A percentile compares a stretch with the other conserved stretches of the same genome.
Evolutionary conservation across 2,797 vertebrate species (phyloP).

Genomic region (Nyctalus aviator): DNA sequence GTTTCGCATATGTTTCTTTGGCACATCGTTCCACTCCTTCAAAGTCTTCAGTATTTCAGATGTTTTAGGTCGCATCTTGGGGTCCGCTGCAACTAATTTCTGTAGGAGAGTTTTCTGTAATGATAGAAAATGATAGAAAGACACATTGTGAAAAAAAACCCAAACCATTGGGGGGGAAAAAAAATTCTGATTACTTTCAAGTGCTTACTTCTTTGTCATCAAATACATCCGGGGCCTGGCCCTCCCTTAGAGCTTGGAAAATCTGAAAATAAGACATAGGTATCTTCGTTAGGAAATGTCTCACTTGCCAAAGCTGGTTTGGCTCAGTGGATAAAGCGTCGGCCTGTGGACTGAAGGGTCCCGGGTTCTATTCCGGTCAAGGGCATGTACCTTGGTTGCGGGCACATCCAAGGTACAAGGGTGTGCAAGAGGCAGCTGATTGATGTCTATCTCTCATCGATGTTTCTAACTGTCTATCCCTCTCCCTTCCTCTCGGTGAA

Average conservation of each 20-base stretch:
- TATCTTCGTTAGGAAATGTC: conserved; percentile 22
- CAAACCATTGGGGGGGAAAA: neutral
- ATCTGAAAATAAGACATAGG: conserved; percentile 79
- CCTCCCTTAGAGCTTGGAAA: neutral
- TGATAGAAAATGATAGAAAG: conserved; percentile 75
- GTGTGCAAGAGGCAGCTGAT: too few relatives aligned
- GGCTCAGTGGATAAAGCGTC: too few relatives aligned
- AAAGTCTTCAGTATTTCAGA: conserved; percentile 61
- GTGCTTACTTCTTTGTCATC: conserved; percentile 69
- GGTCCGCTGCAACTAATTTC: conserved; percentile 76
- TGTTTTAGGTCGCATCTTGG: conserved; percentile 61
- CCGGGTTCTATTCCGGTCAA: too few relatives aligned
- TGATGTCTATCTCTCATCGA: too few relatives aligned
- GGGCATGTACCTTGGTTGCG: too few relatives aligned
- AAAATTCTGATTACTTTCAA: conserved; percentile 51
- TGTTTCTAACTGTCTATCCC: too few relatives aligned
- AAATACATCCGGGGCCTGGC: neutral
- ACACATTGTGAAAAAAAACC: conserved; percentile 54
- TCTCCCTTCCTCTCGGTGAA: too few relatives aligned
- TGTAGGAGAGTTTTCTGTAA: conserved; percentile 82
- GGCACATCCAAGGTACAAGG: too few relatives aligned
- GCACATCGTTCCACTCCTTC: neutral
- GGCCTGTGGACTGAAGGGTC: too few relatives aligned
- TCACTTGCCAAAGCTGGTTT: neutral
- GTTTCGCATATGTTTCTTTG: neutral